Conservation (phyloP, 2,113 vertebrate species). For the Solea solea region DNA sequence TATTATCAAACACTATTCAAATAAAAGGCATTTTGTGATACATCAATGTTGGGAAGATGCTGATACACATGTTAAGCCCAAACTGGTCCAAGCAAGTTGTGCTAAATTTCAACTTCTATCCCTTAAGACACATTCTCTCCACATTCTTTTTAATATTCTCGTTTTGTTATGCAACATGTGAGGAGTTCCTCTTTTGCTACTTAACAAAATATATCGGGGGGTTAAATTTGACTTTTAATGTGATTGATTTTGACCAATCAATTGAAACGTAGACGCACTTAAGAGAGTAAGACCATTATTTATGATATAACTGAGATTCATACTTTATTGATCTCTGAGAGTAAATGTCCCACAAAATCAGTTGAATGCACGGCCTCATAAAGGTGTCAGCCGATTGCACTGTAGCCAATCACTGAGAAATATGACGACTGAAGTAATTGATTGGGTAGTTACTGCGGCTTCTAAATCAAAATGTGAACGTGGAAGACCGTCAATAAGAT, state of each 20-base stretch:
- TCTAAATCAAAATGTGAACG: neutral
- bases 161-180: too few relatives aligned
- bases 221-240: too few relatives aligned
- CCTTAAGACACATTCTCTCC: too few relatives aligned
- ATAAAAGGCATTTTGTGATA: neutral
- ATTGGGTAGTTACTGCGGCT: neutral
- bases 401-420: neutral
- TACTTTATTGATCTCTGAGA: constrained; percentile 24
- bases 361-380: neutral
- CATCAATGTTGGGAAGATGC: neutral
- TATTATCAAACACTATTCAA: neutral
- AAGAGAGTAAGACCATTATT: too few relatives aligned
- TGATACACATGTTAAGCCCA: too few relatives aligned
- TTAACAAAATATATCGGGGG: too few relatives aligned
- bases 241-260: too few relatives aligned
- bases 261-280: too few relatives aligned
- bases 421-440: neutral
- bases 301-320: neutral
- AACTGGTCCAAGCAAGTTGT: too few relatives aligned
- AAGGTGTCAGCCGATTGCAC: constrained; percentile 5
- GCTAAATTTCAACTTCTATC: too few relatives aligned
- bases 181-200: too few relatives aligned
- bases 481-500: neutral
- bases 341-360: constrained; percentile 20
- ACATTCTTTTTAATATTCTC: too few relatives aligned